A percentile compares a stretch with the other conserved stretches of the same genome.
These are phyloP conservation scores for Temnothorax unifasciatus DNA, from an alignment of 2,888 invertebrate genomes.

Conservation along the genomic window DNA sequence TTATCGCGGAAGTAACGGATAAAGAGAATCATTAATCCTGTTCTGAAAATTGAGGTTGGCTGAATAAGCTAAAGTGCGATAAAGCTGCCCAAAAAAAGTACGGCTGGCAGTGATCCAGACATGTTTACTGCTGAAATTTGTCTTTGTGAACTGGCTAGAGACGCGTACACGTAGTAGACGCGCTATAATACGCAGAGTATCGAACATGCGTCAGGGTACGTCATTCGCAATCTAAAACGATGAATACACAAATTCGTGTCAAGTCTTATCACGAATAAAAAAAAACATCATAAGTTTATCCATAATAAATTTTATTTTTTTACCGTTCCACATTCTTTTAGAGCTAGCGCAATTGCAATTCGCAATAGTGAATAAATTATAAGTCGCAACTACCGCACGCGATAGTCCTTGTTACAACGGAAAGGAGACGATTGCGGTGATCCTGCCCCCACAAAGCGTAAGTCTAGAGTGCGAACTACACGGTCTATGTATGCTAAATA, in stretches of 20 bases:
- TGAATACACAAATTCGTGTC: neutral
- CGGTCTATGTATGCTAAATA: conserved; percentile 59
- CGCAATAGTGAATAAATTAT: neutral
- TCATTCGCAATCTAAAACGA: neutral
- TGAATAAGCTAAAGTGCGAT: conserved; percentile 76
- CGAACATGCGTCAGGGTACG: neutral
- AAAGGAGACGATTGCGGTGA: conserved; percentile 1
- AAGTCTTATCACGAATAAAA: neutral
- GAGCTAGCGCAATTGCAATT: neutral
- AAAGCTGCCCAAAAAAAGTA: conserved; percentile 73
- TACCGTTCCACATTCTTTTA: neutral
- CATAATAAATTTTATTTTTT: neutral
- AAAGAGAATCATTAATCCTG: conserved; percentile 74
- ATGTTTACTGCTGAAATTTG: conserved; percentile 79
- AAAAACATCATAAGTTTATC: neutral
- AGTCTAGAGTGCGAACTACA: conserved; percentile 51
- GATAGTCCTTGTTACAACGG: neutral
- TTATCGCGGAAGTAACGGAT: conserved; percentile 61
- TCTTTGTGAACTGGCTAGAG: conserved; percentile 73
- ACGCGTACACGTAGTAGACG: conserved; percentile 62
- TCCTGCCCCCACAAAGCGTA: neutral
- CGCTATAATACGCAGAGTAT: conserved; percentile 32
- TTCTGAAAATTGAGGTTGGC: conserved; percentile 74
- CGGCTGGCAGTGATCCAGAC: conserved; percentile 77
- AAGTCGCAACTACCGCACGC: neutral